phyloP scores from a whole-genome alignment of 2,888 invertebrate species.

The Boloria euphrosyne region DNA sequence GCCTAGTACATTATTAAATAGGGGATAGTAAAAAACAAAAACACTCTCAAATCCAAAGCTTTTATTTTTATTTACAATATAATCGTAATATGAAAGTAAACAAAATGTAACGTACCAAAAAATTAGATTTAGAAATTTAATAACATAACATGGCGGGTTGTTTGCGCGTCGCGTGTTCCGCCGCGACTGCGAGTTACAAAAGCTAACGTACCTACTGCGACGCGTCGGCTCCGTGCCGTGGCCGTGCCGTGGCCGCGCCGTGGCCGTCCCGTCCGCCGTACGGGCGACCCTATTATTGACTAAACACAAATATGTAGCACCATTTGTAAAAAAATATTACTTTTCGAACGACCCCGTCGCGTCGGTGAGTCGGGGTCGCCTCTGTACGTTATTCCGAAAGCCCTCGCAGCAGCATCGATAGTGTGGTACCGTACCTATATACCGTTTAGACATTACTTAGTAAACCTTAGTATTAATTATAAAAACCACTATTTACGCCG shows the following conservation, averaged over 20 bases:
- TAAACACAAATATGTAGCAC: slow-evolving; percentile 79
- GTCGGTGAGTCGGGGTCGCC: slow-evolving; percentile 4
- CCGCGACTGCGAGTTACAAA: slow-evolving; percentile 49
- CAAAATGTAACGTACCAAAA: slow-evolving; percentile 79
- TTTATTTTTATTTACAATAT: slow-evolving; percentile 81
- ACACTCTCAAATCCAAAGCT: slow-evolving; percentile 74
- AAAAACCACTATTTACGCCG: slow-evolving; percentile 73
- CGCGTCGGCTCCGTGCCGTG: background rate
- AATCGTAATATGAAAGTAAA: slow-evolving; percentile 79
- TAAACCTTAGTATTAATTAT: slow-evolving; percentile 69
- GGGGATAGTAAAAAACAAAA: slow-evolving; percentile 22
- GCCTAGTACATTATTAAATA: background rate
- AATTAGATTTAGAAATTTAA: slow-evolving; percentile 69
- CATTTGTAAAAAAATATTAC: slow-evolving; percentile 80
- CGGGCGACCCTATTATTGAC: slow-evolving; percentile 66
- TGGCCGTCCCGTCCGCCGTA: slow-evolving; percentile 53
- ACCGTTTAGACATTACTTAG: slow-evolving; percentile 58
- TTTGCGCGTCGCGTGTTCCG: slow-evolving; percentile 24
- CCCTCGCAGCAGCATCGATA: slow-evolving; percentile 24
- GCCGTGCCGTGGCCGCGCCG: slow-evolving; percentile 42
- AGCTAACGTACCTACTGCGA: slow-evolving; percentile 63
- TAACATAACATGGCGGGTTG: slow-evolving; percentile 52
- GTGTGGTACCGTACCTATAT: slow-evolving; percentile 46
- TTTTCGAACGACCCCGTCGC: slow-evolving; percentile 52
- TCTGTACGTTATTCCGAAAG: slow-evolving; percentile 13